Conservation (phyloP, 1,140 invertebrate genomes). For the Drosophila tsacasi region DNA sequence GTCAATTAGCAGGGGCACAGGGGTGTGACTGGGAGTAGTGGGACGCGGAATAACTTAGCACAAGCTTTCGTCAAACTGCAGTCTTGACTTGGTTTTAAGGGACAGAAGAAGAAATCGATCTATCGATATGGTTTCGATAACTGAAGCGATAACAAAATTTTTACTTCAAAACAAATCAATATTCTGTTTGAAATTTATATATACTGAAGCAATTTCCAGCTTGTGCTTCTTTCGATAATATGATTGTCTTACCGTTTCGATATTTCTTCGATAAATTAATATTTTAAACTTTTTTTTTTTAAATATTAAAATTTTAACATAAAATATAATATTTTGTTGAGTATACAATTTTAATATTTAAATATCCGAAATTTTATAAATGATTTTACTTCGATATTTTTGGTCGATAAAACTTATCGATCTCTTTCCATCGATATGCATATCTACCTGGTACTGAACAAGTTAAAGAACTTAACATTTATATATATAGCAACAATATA, state of each 20-base stretch:
- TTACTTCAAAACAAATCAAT: not conserved
- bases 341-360: not conserved
- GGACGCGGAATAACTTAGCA: constrained; percentile 33
- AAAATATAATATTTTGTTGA: too few species aligned
- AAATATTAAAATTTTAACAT: not conserved
- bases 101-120: not conserved
- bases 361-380: too few species aligned
- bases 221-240: not conserved
- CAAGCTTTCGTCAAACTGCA: constrained; percentile 22
- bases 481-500: not conserved
- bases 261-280: not conserved
- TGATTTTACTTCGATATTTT: not conserved
- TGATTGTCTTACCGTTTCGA: not conserved
- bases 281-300: not conserved
- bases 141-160: not conserved
- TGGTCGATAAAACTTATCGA: not conserved
- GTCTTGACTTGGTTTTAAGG: not conserved
- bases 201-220: not conserved
- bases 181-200: not conserved
- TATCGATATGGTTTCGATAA: not conserved
- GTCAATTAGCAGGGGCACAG: not conserved
- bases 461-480: not conserved
- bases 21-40: constrained; percentile 3
- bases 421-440: not conserved
- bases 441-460: not conserved